Percentiles rank a stretch among this genome's conserved stretches.
phyloP scores from a whole-genome alignment of 2,888 invertebrate species.

The Clanis bilineata region DNA sequence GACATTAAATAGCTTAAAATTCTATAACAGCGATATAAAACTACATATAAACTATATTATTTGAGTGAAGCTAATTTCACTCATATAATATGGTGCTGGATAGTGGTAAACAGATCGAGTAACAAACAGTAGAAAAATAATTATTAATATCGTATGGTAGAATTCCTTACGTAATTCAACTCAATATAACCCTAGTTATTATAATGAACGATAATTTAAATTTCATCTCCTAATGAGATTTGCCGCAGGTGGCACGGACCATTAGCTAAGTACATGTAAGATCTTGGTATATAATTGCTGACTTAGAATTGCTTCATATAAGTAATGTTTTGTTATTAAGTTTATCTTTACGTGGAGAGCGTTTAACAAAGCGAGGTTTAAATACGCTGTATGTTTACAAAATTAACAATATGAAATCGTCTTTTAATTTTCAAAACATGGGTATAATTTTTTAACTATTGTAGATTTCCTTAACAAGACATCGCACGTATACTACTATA shows the following conservation, averaged over 20 bases:
- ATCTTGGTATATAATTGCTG: constrained; percentile 7
- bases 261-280: constrained; percentile 11
- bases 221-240: constrained; percentile 50
- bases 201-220: constrained; percentile 52
- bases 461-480: too few relatives aligned
- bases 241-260: constrained; percentile 43
- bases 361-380: not conserved
- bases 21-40: too few relatives aligned
- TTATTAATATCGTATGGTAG: too few relatives aligned
- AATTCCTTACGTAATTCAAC: constrained; percentile 41
- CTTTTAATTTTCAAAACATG: too few relatives aligned
- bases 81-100: too few relatives aligned
- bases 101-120: too few relatives aligned
- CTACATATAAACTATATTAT: too few relatives aligned
- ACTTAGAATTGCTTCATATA: not conserved
- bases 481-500: too few relatives aligned
- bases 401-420: not conserved
- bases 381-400: not conserved
- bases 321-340: not conserved
- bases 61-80: too few relatives aligned
- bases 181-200: constrained; percentile 43
- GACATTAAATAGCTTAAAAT: too few relatives aligned
- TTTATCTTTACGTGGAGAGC: not conserved
- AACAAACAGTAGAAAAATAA: too few relatives aligned
- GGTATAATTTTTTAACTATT: too few relatives aligned